These are phyloP conservation scores for Botia kubotai DNA, from an alignment of 2,797 vertebrate genomes.

Conservation along the genomic window DNA sequence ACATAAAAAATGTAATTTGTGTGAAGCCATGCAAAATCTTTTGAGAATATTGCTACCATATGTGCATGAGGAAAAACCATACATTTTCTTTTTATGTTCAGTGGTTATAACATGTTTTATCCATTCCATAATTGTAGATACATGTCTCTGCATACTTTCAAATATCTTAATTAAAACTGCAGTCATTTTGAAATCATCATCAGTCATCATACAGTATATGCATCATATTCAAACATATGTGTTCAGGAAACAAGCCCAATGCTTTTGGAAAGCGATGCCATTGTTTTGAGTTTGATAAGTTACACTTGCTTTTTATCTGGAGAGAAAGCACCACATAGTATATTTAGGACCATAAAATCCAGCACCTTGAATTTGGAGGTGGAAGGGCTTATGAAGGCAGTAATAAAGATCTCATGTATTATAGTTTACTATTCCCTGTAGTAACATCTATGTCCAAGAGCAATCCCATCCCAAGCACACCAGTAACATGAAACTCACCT, in stretches of 20 bases:
- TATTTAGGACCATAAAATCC: neutral
- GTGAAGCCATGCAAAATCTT: neutral
- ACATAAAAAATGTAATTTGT: too few relatives aligned
- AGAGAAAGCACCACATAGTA: slow-evolving; percentile 60
- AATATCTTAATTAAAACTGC: slow-evolving; percentile 5
- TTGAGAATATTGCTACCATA: neutral
- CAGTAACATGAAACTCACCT: slow-evolving; percentile 69
- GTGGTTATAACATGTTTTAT: neutral
- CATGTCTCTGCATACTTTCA: neutral
- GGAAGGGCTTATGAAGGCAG: slow-evolving; percentile 52
- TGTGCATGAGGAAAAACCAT: slow-evolving; percentile 16
- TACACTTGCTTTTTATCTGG: slow-evolving; percentile 40
- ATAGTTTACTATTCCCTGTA: slow-evolving; percentile 61
- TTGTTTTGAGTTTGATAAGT: slow-evolving; percentile 58
- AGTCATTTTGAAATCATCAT: neutral
- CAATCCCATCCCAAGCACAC: slow-evolving; percentile 59
- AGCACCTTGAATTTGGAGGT: slow-evolving; percentile 46
- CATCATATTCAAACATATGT: slow-evolving; percentile 34
- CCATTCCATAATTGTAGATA: neutral
- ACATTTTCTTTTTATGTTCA: neutral
- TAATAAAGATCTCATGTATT: slow-evolving; percentile 60
- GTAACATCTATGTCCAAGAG: slow-evolving; percentile 61
- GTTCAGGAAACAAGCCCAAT: slow-evolving; percentile 53
- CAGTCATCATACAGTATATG: too few relatives aligned
- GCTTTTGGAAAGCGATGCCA: slow-evolving; percentile 73